These are phyloP conservation scores for Eupristina koningsbergeri DNA, from an alignment of 1,140 invertebrate genomes.

Conservation along the genomic window DNA sequence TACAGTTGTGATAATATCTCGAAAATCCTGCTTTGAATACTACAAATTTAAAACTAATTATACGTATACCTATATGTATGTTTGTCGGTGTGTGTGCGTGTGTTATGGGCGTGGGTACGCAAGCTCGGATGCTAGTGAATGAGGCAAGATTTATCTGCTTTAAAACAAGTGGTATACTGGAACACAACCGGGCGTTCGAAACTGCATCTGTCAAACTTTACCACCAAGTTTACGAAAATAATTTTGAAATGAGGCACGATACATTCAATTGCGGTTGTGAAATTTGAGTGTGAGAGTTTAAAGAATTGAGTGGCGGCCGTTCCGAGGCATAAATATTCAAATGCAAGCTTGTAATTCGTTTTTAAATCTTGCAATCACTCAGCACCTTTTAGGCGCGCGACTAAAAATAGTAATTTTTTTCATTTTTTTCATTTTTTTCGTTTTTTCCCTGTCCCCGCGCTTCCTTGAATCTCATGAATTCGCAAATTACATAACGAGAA, in stretches of 20 bases:
- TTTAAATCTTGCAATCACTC: conserved; percentile 15
- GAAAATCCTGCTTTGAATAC: conserved; percentile 15
- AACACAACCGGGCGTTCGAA: background rate
- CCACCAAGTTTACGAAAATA: background rate
- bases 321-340: background rate
- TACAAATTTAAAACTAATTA: conserved; percentile 24
- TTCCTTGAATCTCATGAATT: conserved; percentile 40
- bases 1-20: conserved; percentile 14
- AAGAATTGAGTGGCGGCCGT: background rate
- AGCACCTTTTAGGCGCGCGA: background rate
- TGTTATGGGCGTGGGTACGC: background rate
- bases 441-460: background rate
- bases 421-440: no score
- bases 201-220: background rate
- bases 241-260: background rate
- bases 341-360: background rate
- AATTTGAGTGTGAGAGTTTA: background rate
- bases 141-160: background rate
- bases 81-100: background rate
- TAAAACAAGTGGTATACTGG: background rate
- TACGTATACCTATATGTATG: background rate
- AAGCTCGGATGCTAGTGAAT: background rate
- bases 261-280: background rate
- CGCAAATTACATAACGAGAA: conserved; percentile 45
- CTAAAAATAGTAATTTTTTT: conserved; percentile 8